Evolutionary conservation across 2,797 vertebrate species (phyloP).

Genomic region (Neostethus bicornis): DNA sequence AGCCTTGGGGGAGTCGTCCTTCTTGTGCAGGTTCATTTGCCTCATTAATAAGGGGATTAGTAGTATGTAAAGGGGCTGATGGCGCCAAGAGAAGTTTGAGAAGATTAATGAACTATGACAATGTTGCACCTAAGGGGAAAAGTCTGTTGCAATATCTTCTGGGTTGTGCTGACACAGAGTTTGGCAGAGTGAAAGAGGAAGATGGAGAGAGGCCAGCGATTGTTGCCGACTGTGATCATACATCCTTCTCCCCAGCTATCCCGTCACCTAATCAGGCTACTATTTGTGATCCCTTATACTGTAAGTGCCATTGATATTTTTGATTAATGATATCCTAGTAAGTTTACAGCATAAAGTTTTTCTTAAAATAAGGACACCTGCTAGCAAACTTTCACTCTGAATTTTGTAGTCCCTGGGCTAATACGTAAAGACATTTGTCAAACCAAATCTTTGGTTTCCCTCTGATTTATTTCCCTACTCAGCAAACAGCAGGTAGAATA

Average conservation of each 20-base stretch:
- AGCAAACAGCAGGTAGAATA: conserved; percentile 17
- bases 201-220: conserved; percentile 71
- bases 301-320: conserved; percentile 27
- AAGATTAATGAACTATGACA: conserved; percentile 91
- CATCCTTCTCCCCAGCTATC: conserved; percentile 57
- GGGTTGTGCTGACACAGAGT: conserved; percentile 79
- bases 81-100: conserved; percentile 82
- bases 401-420: conserved; percentile 5
- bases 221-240: conserved; percentile 65
- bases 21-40: conserved; percentile 84
- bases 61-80: conserved; percentile 78
- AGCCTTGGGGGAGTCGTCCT: conserved; percentile 82
- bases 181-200: conserved; percentile 61
- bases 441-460: conserved; percentile 18
- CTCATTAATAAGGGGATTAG: conserved; percentile 88
- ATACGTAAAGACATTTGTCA: conserved; percentile 21
- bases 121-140: conserved; percentile 86
- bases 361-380: conserved; percentile 9
- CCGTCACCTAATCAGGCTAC: conserved; percentile 52
- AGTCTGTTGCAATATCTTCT: conserved; percentile 83
- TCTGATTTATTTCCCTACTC: conserved; percentile 38
- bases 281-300: conserved; percentile 45
- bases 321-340: conserved; percentile 26
- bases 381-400: conserved; percentile 12
- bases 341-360: neutral